phyloP scores from a whole-genome alignment of 1,140 invertebrate genomes.

The Sycophaga agraensis region DNA sequence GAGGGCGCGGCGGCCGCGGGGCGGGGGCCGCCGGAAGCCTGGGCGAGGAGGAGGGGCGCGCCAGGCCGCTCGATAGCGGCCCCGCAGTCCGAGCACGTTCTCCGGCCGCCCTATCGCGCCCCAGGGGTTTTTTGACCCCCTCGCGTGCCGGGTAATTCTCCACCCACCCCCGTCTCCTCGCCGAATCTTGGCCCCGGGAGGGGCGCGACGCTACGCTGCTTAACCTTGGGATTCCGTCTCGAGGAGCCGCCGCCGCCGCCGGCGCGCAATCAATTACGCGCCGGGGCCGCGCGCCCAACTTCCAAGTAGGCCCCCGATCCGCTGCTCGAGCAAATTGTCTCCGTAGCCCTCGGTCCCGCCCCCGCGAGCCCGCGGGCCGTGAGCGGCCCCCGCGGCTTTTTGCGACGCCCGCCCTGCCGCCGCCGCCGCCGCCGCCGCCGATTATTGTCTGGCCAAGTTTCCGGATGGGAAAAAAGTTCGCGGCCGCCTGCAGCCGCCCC shows the following conservation, averaged over 20 bases:
- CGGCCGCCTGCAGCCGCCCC: too few species aligned
- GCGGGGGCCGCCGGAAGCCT: conserved; percentile 29
- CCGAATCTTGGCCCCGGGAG: conserved; percentile 33
- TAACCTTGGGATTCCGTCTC: conserved; percentile 21
- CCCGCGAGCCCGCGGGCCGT: too few species aligned
- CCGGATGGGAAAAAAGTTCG: too few species aligned
- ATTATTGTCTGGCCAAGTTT: too few species aligned
- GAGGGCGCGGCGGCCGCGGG: background rate
- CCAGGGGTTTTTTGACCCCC: too few species aligned
- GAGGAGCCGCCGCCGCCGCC: background rate
- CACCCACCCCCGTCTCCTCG: conserved; percentile 43
- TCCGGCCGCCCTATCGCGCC: too few species aligned
- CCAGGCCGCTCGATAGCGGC: conserved; percentile 57
- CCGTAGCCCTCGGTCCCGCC: too few species aligned
- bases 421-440: too few species aligned
- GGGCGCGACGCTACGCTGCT: conserved; percentile 27
- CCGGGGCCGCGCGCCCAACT: conserved; percentile 10
- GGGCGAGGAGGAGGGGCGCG: conserved; percentile 40
- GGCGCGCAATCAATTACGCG: conserved; percentile 9
- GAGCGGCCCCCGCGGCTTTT: too few species aligned
- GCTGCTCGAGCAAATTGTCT: conserved; percentile 14
- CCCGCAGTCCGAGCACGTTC: conserved; percentile 51
- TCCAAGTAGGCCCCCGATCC: conserved; percentile 8
- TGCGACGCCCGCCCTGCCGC: too few species aligned
- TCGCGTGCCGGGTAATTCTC: conserved; percentile 14